Evolutionary conservation across 1,140 invertebrate species (phyloP).

Genomic region (Littorina saxatilis): DNA sequence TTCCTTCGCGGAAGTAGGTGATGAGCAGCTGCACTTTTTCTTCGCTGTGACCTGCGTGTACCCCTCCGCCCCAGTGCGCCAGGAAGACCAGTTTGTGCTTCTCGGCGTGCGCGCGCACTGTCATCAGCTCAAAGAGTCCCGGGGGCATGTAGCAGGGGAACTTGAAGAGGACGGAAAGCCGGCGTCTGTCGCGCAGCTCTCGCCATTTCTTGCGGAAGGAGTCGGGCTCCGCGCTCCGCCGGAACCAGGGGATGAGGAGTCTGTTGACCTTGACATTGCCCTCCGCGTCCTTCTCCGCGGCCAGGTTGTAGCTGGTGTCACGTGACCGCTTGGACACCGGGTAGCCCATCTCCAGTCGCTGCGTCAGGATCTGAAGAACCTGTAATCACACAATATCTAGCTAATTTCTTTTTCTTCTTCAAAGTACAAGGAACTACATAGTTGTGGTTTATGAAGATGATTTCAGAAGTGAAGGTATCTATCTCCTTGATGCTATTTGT

Average conservation of each 20-base stretch:
- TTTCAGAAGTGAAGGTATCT: too few species aligned
- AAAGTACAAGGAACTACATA: too few species aligned
- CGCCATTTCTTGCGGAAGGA: conserved; percentile 51
- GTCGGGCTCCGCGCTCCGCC: conserved; percentile 51
- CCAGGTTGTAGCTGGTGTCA: conserved; percentile 40
- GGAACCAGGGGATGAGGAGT: conserved; percentile 60
- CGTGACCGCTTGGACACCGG: conserved; percentile 53
- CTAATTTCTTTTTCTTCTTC: too few species aligned
- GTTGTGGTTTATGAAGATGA: too few species aligned
- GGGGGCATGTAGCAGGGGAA: conserved; percentile 71
- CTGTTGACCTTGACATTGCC: conserved; percentile 48
- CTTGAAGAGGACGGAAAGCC: conserved; percentile 46
- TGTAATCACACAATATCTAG: too few species aligned
- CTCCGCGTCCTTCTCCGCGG: conserved; percentile 39
- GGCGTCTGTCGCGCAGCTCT: conserved; percentile 37
- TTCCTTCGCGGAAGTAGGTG: conserved; percentile 44
- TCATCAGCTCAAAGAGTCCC: conserved; percentile 67
- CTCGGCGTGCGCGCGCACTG: conserved; percentile 56
- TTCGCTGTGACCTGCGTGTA: conserved; percentile 63
- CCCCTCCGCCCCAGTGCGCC: conserved; percentile 68
- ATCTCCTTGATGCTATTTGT: too few species aligned
- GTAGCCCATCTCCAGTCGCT: conserved; percentile 67
- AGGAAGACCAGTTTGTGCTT: conserved; percentile 57
- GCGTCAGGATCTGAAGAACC: conserved; percentile 56
- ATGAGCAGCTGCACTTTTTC: conserved; percentile 57